Percentiles rank a stretch among this genome's conserved stretches.
Evolutionary conservation across 2,888 invertebrate species (phyloP).

Genomic region (Theodoxus fluviatilis): DNA sequence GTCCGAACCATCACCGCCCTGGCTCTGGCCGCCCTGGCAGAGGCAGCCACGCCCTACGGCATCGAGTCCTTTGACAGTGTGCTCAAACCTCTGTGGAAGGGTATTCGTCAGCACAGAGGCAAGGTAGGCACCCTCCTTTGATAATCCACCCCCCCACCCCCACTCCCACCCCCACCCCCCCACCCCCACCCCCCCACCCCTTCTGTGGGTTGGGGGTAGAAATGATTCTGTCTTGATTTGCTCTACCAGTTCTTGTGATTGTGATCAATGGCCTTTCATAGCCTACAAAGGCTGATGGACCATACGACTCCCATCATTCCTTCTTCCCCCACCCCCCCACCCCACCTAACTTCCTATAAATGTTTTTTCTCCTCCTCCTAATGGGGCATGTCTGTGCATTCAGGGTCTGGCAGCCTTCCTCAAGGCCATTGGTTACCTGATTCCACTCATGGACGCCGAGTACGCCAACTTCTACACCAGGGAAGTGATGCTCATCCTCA

Average conservation of each 20-base stretch:
- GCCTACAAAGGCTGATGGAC: too few relatives aligned
- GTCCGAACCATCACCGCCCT: conserved; percentile 98
- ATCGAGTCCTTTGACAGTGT: conserved; percentile 99
- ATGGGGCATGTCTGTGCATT: too few relatives aligned
- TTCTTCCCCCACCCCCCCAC: too few relatives aligned
- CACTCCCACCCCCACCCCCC: too few relatives aligned
- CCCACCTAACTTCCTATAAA: neutral
- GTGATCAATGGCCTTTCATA: too few relatives aligned
- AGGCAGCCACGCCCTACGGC: conserved; percentile 99
- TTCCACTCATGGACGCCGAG: conserved; percentile 99
- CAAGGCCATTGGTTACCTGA: conserved; percentile 98
- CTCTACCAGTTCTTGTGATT: too few relatives aligned
- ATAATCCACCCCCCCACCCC: too few relatives aligned
- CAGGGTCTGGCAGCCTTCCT: conserved; percentile 97
- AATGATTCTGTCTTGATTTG: neutral
- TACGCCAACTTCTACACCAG: conserved; percentile 99
- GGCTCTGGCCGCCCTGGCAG: conserved; percentile 96
- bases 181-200: too few relatives aligned
- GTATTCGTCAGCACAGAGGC: conserved; percentile 83
- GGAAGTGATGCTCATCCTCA: conserved; percentile 98
- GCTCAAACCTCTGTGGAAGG: conserved; percentile 98
- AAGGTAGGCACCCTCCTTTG: conserved; percentile 66
- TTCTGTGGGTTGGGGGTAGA: too few relatives aligned
- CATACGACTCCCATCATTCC: too few relatives aligned
- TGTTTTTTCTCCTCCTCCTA: too few relatives aligned